Base-by-base conservation (phyloP, 1,140 invertebrate species). In the Gonatopus flavifemur region DNA sequence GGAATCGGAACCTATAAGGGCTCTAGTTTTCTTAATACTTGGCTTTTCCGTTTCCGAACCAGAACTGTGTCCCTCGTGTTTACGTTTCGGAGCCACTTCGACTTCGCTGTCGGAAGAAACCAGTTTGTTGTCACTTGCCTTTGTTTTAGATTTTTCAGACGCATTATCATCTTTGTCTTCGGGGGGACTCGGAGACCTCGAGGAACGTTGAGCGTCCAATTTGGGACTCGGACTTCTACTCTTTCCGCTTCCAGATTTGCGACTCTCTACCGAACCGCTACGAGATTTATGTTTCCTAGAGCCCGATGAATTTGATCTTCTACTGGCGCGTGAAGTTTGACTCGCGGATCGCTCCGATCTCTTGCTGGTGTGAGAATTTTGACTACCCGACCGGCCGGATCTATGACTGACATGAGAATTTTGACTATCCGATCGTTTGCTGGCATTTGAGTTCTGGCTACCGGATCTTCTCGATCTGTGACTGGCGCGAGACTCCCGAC, bases 291-390 rank as follows among this genome's bases (percentile, higher is more conserved):
- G 66, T 30, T 54, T 49, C 10, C 47, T 36, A 18, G 69, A 77
- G 59, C 80, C 80, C 15, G 80, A 81, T 24, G 82, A 81, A 45
- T 82, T 82, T 3, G 82, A 82, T 40, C 80, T 70, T 49, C 79
- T 83, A 25, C 57, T 80, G 69, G 44, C 72, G 67, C 8, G 69
- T 67, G 44, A 43, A 2, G 53, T 55, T 18, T 60, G 59, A 58
- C 67, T 71, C 12, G 30, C 41, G 3, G 31, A 52, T 18, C 36
- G 30, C 1, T 45, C 48, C 12, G 57, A 70, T 33, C 48, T 61
- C 8, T 59, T 64, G 12, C 44, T 57, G 15, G 40, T 46, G 6
- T 52, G 48, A 25, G 71, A 74, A 15, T 59, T 54, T 18, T 57
- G 64, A 30, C 69, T 72, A 3, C 38, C 59, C 7, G 37, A 57